These are phyloP conservation scores for Drosophila tanythrix DNA, from an alignment of 2,888 invertebrate genomes.

Conservation along the genomic window DNA sequence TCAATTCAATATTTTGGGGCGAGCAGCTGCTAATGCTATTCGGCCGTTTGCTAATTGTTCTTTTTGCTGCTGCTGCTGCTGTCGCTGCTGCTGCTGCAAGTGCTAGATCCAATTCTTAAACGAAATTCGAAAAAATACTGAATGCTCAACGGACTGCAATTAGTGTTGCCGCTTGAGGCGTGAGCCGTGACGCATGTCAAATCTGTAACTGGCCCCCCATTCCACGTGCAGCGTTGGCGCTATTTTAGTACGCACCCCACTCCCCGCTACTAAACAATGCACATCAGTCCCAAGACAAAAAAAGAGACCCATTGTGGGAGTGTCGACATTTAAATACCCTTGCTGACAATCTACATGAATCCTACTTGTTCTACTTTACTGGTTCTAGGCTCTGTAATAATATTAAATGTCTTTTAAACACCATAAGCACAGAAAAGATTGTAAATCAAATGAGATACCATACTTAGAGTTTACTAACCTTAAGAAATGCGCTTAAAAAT, in stretches of 20 bases:
- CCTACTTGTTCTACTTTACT: neutral
- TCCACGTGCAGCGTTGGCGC: conserved; percentile 45
- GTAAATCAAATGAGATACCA: too few species aligned
- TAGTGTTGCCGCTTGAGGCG: conserved; percentile 42
- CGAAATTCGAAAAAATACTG: conserved; percentile 12
- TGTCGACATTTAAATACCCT: conserved; percentile 41
- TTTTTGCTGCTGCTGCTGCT: conserved; percentile 9
- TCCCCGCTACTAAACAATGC: conserved; percentile 51
- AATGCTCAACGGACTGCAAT: conserved; percentile 50
- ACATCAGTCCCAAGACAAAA: conserved; percentile 6
- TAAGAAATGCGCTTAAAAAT: neutral
- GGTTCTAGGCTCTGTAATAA: neutral
- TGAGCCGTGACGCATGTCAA: conserved; percentile 62
- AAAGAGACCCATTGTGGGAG: neutral
- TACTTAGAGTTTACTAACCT: neutral
- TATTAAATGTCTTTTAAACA: neutral
- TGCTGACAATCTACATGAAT: neutral
- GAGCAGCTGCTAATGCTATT: conserved; percentile 53
- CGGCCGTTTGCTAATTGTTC: conserved; percentile 51
- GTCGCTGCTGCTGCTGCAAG: conserved; percentile 29
- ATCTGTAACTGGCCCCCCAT: conserved; percentile 47
- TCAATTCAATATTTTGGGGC: conserved; percentile 64
- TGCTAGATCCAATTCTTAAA: conserved; percentile 37
- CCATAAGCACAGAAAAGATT: neutral
- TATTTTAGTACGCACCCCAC: conserved; percentile 42